Conservation (phyloP, 1,140 invertebrate genomes). For the Drosophila bipectinata region DNA sequence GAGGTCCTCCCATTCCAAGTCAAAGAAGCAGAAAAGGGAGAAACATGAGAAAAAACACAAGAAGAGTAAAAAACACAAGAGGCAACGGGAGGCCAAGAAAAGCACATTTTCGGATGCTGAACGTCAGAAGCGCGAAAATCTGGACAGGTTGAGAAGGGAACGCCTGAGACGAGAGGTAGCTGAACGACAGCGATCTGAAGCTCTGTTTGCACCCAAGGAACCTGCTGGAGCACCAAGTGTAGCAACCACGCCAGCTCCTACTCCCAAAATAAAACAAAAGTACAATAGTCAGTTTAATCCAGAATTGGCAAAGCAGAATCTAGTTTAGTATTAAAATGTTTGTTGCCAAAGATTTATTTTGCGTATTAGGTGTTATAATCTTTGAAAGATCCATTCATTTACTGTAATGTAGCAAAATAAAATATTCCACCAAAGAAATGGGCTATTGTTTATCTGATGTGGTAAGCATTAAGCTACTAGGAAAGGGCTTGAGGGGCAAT, state of each 20-base stretch:
- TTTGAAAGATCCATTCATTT: slow-evolving; percentile 7
- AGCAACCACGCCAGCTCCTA: slow-evolving; percentile 41
- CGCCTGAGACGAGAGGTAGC: slow-evolving; percentile 91
- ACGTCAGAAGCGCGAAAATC: slow-evolving; percentile 83
- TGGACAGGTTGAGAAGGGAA: slow-evolving; percentile 91
- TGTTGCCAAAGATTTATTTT: neutral
- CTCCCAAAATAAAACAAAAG: slow-evolving; percentile 62
- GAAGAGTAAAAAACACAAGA: slow-evolving; percentile 76
- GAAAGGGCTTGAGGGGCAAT: too few relatives aligned
- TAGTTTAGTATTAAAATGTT: slow-evolving; percentile 5
- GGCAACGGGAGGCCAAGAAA: slow-evolving; percentile 54
- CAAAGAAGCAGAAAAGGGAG: slow-evolving; percentile 45
- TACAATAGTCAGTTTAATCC: slow-evolving; percentile 73
- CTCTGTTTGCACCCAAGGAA: slow-evolving; percentile 85
- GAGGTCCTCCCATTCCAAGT: neutral
- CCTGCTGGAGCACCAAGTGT: neutral
- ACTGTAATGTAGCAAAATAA: slow-evolving; percentile 3
- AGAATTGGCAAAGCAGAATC: slow-evolving; percentile 47
- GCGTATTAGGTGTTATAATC: neutral
- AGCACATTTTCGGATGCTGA: neutral
- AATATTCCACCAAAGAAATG: too few relatives aligned
- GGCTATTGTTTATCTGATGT: too few relatives aligned
- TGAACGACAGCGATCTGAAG: slow-evolving; percentile 90
- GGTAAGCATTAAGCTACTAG: too few relatives aligned
- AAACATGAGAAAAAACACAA: slow-evolving; percentile 61